Conservation (phyloP, 1,140 invertebrate species). For the Coboldia fuscipes region DNA sequence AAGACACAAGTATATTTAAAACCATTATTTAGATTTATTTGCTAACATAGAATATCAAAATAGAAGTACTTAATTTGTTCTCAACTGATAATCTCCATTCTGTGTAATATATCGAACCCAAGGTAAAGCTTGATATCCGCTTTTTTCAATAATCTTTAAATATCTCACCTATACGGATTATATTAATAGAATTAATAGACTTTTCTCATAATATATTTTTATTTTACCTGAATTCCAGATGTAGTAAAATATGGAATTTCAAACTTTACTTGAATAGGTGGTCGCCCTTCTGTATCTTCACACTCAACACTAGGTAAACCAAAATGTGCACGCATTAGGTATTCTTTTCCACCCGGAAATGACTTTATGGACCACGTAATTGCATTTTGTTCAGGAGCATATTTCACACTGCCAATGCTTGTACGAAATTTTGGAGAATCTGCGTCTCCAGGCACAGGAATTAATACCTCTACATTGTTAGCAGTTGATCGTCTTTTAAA, state of each 20-base stretch:
- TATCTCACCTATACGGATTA: slow-evolving; percentile 58
- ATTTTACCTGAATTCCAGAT: slow-evolving; percentile 81
- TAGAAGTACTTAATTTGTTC: slow-evolving; percentile 76
- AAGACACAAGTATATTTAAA: too few relatives aligned
- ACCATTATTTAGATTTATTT: too few relatives aligned
- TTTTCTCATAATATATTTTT: neutral
- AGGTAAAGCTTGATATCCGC: slow-evolving; percentile 95
- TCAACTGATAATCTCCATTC: slow-evolving; percentile 96
- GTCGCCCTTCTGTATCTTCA: slow-evolving; percentile 90
- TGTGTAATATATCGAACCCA: slow-evolving; percentile 99
- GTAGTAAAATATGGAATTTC: slow-evolving; percentile 99
- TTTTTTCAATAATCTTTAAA: slow-evolving; percentile 98
- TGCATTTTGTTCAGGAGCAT: slow-evolving; percentile 92
- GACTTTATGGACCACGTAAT: slow-evolving; percentile 99
- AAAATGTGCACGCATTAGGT: slow-evolving; percentile 97
- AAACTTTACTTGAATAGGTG: slow-evolving; percentile 97
- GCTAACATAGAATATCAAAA: too few relatives aligned
- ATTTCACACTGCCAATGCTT: slow-evolving; percentile 92
- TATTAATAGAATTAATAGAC: neutral
- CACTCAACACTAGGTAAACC: slow-evolving; percentile 91
- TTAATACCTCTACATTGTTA: slow-evolving; percentile 98
- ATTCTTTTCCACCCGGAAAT: slow-evolving; percentile 98
- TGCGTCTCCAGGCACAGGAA: slow-evolving; percentile 94
- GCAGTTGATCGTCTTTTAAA: slow-evolving; percentile 96
- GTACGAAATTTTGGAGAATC: slow-evolving; percentile 99